phyloP scores from a whole-genome alignment of 2,888 invertebrate species.

The Meloe dianella region DNA sequence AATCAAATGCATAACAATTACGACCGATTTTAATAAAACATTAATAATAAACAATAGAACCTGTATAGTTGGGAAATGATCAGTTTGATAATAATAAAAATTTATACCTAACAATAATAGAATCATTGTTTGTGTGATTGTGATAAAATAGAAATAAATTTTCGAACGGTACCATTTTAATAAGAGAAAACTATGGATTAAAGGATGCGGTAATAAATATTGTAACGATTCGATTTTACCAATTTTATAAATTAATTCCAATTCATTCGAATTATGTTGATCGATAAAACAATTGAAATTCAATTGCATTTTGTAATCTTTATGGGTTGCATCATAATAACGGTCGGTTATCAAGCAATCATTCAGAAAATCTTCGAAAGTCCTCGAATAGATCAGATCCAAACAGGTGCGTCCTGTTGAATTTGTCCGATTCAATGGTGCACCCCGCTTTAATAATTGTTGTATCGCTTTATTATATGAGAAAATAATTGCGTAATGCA shows the following conservation, averaged over 20 bases:
- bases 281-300: slow-evolving; percentile 19
- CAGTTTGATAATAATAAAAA: slow-evolving; percentile 16
- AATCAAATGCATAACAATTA: slow-evolving; percentile 11
- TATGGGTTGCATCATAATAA: slow-evolving; percentile 10
- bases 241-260: slow-evolving; percentile 16
- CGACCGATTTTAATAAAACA: slow-evolving; percentile 8
- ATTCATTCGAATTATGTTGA: slow-evolving; percentile 13
- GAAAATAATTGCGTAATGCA: slow-evolving; percentile 21
- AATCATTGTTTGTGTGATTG: slow-evolving; percentile 13
- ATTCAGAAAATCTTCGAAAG: slow-evolving; percentile 19
- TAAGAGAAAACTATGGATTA: slow-evolving; percentile 22
- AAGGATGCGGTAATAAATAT: slow-evolving; percentile 21
- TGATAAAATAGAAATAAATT: slow-evolving; percentile 13
- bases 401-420: not conserved
- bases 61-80: not conserved
- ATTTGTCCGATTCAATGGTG: slow-evolving; percentile 10
- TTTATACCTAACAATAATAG: not conserved
- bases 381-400: slow-evolving; percentile 17
- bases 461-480: slow-evolving; percentile 22
- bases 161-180: slow-evolving; percentile 22
- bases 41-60: slow-evolving; percentile 7
- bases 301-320: slow-evolving; percentile 22
- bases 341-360: slow-evolving; percentile 14
- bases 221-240: slow-evolving; percentile 16
- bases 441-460: slow-evolving; percentile 7